Evolutionary conservation across 2,888 invertebrate genomes (phyloP).

Genomic region (Drosophila macrospina): DNA sequence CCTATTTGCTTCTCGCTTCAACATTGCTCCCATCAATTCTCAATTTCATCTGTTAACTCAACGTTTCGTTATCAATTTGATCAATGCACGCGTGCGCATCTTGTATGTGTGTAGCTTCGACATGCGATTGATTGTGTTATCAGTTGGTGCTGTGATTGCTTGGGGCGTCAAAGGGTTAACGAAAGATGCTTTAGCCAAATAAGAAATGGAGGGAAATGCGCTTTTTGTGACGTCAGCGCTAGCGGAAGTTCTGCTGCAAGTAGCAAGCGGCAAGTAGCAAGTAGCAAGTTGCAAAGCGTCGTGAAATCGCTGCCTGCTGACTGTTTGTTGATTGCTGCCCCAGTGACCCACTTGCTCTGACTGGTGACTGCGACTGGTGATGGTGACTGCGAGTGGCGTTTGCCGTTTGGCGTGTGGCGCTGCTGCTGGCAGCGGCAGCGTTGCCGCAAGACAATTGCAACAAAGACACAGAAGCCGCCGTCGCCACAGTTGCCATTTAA

Average conservation of each 20-base stretch:
- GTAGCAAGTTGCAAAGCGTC: background rate
- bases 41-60: background rate
- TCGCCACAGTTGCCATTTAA: constrained; percentile 71
- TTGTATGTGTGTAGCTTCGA: background rate
- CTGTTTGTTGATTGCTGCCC: constrained; percentile 68
- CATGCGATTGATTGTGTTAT: too few relatives aligned
- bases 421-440: constrained; percentile 47
- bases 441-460: constrained; percentile 66
- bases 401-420: background rate
- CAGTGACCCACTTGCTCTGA: constrained; percentile 72
- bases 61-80: background rate
- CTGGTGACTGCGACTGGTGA: constrained; percentile 9
- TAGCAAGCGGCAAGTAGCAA: too few relatives aligned
- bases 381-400: background rate
- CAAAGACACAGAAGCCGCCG: constrained; percentile 56
- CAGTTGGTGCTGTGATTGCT: too few relatives aligned
- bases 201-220: background rate
- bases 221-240: constrained; percentile 17
- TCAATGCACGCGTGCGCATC: constrained; percentile 7
- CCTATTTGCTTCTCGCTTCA: background rate
- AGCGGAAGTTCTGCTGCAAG: constrained; percentile 9
- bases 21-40: background rate
- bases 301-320: constrained; percentile 25
- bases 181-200: too few relatives aligned
- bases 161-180: too few relatives aligned